Percentiles rank a stretch among this genome's conserved stretches.
Evolutionary conservation across 2,888 invertebrate genomes (phyloP).

Genomic region (Cartodere bifasciata): DNA sequence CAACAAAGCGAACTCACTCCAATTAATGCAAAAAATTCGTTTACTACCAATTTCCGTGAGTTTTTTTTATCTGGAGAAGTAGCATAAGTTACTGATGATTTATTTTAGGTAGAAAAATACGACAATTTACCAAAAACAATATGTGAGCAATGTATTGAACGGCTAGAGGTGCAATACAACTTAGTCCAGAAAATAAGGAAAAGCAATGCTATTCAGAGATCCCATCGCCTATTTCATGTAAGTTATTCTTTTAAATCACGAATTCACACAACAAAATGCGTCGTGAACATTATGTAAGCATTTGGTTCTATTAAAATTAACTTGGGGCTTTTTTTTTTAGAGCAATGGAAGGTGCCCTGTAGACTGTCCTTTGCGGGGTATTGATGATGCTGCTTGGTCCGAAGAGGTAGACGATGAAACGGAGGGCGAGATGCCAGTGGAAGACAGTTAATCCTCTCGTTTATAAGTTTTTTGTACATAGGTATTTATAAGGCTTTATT

Average conservation of each 20-base stretch:
- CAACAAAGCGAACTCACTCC: conserved; percentile 60
- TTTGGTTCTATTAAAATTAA: too few species aligned
- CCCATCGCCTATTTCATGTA: conserved; percentile 29
- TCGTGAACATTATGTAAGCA: too few species aligned
- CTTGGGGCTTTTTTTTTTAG: conserved; percentile 17
- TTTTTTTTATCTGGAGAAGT: conserved; percentile 14
- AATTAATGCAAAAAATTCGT: conserved; percentile 66
- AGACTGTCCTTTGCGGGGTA: conserved; percentile 27
- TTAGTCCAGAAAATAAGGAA: conserved; percentile 37
- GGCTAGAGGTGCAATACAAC: conserved; percentile 40
- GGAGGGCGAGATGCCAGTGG: too few species aligned
- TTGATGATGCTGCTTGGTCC: conserved; percentile 19
- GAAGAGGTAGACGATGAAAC: too few species aligned
- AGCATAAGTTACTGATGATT: conserved; percentile 6
- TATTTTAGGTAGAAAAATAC: conserved; percentile 30
- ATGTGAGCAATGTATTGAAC: conserved; percentile 42
- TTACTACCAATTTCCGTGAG: conserved; percentile 70
- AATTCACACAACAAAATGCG: too few species aligned
- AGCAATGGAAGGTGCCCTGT: conserved; percentile 28
- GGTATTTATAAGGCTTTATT: too few species aligned
- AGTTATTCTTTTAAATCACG: conserved; percentile 15
- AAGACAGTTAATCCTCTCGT: too few species aligned
- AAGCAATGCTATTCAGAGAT: conserved; percentile 27
- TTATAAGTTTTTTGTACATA: too few species aligned
- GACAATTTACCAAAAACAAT: conserved; percentile 55